Conservation (phyloP, 2,888 invertebrate species). For the Pristionchus arcanus region DNA sequence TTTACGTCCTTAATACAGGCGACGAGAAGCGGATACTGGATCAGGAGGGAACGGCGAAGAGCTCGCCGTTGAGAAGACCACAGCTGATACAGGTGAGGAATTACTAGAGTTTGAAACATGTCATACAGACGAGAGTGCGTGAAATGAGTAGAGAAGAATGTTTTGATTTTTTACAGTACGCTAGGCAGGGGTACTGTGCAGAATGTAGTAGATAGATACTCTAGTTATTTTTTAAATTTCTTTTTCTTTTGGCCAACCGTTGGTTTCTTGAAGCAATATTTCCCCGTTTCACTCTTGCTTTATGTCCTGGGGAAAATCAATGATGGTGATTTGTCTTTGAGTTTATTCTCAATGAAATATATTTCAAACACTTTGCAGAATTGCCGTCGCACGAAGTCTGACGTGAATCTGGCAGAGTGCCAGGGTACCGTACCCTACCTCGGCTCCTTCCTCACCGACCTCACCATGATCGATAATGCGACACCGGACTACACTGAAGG, state of each 20-base stretch:
- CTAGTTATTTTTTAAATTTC: no score
- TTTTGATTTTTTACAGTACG: no score
- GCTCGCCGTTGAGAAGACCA: slow-evolving; percentile 72
- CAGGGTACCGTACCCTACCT: slow-evolving; percentile 86
- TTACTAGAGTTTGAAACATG: background rate
- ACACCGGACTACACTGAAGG: slow-evolving; percentile 87
- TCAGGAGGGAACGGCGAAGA: slow-evolving; percentile 94
- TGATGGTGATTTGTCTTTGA: no score
- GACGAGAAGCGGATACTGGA: slow-evolving; percentile 83
- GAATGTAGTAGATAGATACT: no score
- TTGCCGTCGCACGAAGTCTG: slow-evolving; percentile 77
- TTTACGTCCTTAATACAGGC: slow-evolving; percentile 79
- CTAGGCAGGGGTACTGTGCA: no score
- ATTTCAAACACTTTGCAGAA: slow-evolving; percentile 57
- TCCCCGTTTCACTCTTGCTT: no score
- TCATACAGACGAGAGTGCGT: no score
- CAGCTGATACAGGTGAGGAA: slow-evolving; percentile 65
- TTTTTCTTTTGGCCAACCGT: no score
- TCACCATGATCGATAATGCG: slow-evolving; percentile 98
- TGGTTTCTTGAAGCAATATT: no score
- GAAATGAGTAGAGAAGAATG: no score
- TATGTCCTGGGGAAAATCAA: no score
- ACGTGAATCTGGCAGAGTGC: slow-evolving; percentile 76
- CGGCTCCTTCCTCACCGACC: slow-evolving; percentile 97
- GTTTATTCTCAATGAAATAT: no score